Evolutionary conservation across 2,113 vertebrate genomes (phyloP), one percentile per base, ranked within the genome.

Genomic region (Mungos mungo): DNA sequence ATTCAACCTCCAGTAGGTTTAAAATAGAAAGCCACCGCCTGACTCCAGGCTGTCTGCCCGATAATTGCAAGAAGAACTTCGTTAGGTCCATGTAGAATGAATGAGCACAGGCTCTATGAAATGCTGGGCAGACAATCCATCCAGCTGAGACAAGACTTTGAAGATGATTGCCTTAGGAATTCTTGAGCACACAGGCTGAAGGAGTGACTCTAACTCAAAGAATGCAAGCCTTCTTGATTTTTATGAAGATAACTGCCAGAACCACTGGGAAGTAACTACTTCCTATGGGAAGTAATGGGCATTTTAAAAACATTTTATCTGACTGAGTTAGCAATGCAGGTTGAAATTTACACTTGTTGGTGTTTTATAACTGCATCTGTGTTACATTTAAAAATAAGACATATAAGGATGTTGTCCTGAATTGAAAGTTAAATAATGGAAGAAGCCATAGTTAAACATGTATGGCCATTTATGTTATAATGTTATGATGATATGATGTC

Each of bases 161-260:
- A 97, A 97, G 94, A 94, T 84, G 68, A 96, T 87, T 96, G 90
- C 94, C 94, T 84, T 76, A 95, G 96, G 93, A 95, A 69, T 88
- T 69, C 90, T 80, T 27, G 80, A 69, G 65, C 80, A 90, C 54
- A 88, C 10, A 71, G 12, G 35, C 54, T 82, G 68, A 96, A 79
- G 74, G 41, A 84, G 79, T 71, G 41, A 87, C 92, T 96, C 65
- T 95, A 97, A 96, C 93, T 97, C 87, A 96, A 92, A 97, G 74
- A 92, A 93, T 85, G 27, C 57, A 96, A 95, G 68, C 41, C 80
- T 88, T 96, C 85, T 77, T 96, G 95, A 97, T 96, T 96, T 96
- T 80, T 96, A 74, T 71, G 83, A 95, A 52, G 92, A 92, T 89
- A 96, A 90, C 68, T 92, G 27, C 47, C 21, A 71, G 41, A 80